Percentiles rank a stretch among this genome's conserved stretches.
phyloP scores from a whole-genome alignment of 2,113 vertebrate genomes.

The Halcyon senegalensis region DNA sequence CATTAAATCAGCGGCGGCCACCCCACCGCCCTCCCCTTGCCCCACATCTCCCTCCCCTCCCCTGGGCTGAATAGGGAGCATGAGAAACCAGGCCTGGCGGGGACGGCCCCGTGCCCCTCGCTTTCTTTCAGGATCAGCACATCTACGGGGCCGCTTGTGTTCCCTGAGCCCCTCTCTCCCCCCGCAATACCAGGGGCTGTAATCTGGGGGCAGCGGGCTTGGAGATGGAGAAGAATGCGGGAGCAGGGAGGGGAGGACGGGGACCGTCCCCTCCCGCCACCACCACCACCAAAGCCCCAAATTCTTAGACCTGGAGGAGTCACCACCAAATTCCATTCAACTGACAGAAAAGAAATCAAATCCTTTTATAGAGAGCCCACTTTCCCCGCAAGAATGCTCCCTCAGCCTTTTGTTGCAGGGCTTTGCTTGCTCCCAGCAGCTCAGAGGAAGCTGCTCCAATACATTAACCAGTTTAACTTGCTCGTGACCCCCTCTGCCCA shows the following conservation, averaged over 20 bases:
- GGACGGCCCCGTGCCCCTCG: neutral
- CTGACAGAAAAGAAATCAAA: slow-evolving; percentile 79
- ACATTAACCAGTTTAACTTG: slow-evolving; percentile 78
- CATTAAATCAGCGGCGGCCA: neutral
- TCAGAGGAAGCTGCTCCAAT: slow-evolving; percentile 67
- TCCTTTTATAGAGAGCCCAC: slow-evolving; percentile 72
- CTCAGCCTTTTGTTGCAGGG: slow-evolving; percentile 60
- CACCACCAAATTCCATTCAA: slow-evolving; percentile 81
- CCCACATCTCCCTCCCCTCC: neutral
- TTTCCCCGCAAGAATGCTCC: slow-evolving; percentile 72
- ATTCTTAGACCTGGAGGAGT: slow-evolving; percentile 76
- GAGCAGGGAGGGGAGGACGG: neutral
- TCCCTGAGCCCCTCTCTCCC: slow-evolving; percentile 14
- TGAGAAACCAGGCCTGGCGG: slow-evolving; percentile 44
- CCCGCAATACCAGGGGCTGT: neutral
- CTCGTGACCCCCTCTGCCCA: slow-evolving; percentile 66
- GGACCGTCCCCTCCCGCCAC: slow-evolving; percentile 7
- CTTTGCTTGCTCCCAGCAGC: slow-evolving; percentile 61
- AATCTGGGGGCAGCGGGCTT: slow-evolving; percentile 5
- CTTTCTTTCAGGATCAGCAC: slow-evolving; percentile 48
- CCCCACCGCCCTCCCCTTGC: neutral
- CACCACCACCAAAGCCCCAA: slow-evolving; percentile 28
- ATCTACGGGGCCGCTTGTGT: neutral
- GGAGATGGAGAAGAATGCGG: slow-evolving; percentile 48
- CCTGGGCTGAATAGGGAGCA: slow-evolving; percentile 38